A percentile compares a stretch with the other conserved stretches of the same genome.
These are phyloP conservation scores for Corythoichthys haematopterus DNA, from an alignment of 2,113 vertebrate species.

Conservation along the genomic window DNA sequence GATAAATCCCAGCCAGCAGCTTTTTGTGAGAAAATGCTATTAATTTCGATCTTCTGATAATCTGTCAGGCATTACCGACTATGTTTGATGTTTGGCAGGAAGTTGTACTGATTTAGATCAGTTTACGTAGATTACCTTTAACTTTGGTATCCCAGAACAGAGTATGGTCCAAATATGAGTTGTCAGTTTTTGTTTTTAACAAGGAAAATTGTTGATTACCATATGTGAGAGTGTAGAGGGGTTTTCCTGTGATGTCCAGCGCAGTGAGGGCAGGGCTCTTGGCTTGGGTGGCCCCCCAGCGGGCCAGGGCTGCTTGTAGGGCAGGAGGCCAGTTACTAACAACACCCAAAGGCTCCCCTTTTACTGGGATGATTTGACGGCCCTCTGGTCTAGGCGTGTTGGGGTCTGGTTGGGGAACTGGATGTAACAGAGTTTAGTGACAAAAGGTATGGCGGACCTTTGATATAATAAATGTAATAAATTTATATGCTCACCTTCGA, in stretches of 20 bases:
- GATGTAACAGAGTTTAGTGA: slow-evolving; percentile 1
- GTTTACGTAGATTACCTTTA: no score
- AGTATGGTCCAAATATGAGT: background rate
- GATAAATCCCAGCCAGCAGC: background rate
- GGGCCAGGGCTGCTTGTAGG: slow-evolving; percentile 88
- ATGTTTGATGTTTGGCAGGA: background rate
- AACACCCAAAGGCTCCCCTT: slow-evolving; percentile 92
- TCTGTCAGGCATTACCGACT: background rate
- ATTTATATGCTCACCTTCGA: slow-evolving; percentile 79
- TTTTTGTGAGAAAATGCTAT: background rate
- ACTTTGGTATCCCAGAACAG: background rate
- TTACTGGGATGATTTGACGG: slow-evolving; percentile 93
- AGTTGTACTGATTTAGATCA: background rate
- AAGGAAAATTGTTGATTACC: slow-evolving; percentile 69
- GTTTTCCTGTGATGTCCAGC: slow-evolving; percentile 89
- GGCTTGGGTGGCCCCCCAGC: slow-evolving; percentile 94
- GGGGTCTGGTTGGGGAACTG: slow-evolving; percentile 92
- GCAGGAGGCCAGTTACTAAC: slow-evolving; percentile 98
- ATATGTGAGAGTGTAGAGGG: slow-evolving; percentile 90
- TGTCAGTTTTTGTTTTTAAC: background rate
- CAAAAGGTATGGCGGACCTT: background rate
- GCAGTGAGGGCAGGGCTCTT: slow-evolving; percentile 92
- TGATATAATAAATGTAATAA: background rate
- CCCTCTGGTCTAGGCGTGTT: slow-evolving; percentile 95
- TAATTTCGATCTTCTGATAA: background rate